Evolutionary conservation across 2,888 invertebrate species (phyloP).

Genomic region (Itoplectis maculator): DNA sequence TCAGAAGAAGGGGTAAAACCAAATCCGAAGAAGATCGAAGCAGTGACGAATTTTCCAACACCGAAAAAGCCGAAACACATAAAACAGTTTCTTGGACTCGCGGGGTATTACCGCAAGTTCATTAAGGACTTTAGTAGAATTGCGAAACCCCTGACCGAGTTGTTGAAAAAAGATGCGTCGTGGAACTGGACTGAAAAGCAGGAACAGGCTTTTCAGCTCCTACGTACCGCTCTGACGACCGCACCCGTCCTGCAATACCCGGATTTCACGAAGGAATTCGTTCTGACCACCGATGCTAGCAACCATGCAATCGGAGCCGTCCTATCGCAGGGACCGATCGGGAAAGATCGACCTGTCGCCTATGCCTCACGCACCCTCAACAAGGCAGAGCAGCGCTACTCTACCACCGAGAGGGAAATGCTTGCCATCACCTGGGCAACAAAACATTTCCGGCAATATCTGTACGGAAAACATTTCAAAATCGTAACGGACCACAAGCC

Average conservation of each 20-base stretch:
- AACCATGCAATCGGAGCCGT: slow-evolving; percentile 9
- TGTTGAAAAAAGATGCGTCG: slow-evolving; percentile 2
- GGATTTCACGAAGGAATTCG: not conserved
- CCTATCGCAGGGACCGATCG: not conserved
- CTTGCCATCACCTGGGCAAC: not conserved
- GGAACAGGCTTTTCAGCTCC: not conserved
- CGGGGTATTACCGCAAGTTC: slow-evolving; percentile 70
- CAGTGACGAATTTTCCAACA: slow-evolving; percentile 64
- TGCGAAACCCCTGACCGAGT: slow-evolving; percentile 26
- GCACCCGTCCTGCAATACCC: slow-evolving; percentile 3
- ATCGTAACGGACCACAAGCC: not conserved
- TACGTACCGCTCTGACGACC: not conserved
- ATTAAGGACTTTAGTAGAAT: slow-evolving; percentile 65
- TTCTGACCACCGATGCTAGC: not conserved
- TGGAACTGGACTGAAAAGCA: slow-evolving; percentile 25
- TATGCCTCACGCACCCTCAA: slow-evolving; percentile 3
- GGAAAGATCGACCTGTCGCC: not conserved
- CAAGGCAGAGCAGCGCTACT: not conserved
- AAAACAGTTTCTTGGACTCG: slow-evolving; percentile 67
- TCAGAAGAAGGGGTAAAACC: slow-evolving; percentile 66
- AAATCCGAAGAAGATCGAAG: slow-evolving; percentile 63
- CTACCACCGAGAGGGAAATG: not conserved
- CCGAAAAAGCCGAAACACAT: slow-evolving; percentile 67
- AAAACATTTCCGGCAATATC: not conserved
- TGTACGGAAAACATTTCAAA: not conserved